A percentile compares a stretch with the other conserved stretches of the same genome.
These are phyloP conservation scores for Varecia variegata DNA, from an alignment of 2,797 vertebrate species.

Conservation along the genomic window DNA sequence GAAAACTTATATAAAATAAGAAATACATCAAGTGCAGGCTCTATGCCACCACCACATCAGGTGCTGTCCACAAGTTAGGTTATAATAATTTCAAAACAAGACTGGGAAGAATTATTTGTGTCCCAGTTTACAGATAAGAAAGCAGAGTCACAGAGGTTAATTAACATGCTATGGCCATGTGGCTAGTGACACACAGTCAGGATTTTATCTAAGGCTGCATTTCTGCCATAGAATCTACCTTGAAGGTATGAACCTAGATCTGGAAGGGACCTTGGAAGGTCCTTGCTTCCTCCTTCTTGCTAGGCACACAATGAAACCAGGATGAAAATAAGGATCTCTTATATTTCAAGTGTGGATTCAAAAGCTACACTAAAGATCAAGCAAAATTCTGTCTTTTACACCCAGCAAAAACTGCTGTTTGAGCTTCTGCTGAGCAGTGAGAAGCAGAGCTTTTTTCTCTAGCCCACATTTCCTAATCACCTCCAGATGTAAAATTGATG, in stretches of 20 bases:
- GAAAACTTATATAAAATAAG: slow-evolving; percentile 10
- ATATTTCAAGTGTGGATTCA: slow-evolving; percentile 37
- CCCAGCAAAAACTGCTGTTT: neutral
- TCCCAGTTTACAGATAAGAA: neutral
- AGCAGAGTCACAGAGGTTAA: neutral
- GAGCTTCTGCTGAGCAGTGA: slow-evolving; percentile 23
- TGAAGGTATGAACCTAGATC: neutral
- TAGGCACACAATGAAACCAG: slow-evolving; percentile 16
- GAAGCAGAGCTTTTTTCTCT: slow-evolving; percentile 1
- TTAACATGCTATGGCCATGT: neutral
- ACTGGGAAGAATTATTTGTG: neutral
- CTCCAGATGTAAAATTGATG: slow-evolving; percentile 31
- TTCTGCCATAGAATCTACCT: neutral
- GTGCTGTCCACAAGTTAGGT: neutral
- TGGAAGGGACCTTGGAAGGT: slow-evolving; percentile 42
- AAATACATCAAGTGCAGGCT: neutral
- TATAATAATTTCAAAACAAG: slow-evolving; percentile 30
- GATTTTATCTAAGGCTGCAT: neutral
- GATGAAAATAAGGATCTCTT: slow-evolving; percentile 40
- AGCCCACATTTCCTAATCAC: slow-evolving; percentile 28
- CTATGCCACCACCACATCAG: neutral
- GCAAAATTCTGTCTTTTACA: slow-evolving; percentile 32
- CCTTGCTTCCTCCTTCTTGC: slow-evolving; percentile 44
- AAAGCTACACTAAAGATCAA: slow-evolving; percentile 54
- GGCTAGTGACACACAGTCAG: neutral